Percentiles rank a stretch among this genome's conserved stretches.
These are phyloP conservation scores for Tapirus terrestris DNA, from an alignment of 2,113 vertebrate genomes.

Conservation along the genomic window DNA sequence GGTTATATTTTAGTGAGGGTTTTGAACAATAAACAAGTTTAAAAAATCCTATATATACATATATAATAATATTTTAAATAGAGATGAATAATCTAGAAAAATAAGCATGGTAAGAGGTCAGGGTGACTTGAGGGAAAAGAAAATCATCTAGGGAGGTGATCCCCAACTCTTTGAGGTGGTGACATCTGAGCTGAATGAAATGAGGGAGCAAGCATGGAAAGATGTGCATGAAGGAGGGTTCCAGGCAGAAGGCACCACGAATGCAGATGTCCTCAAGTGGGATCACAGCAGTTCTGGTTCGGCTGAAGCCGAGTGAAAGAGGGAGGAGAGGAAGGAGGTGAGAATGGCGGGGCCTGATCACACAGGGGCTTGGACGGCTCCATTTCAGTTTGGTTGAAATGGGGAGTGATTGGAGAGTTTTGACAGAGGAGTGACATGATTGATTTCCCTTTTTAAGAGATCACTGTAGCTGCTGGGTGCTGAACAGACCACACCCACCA, in stretches of 20 bases:
- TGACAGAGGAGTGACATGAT: background rate
- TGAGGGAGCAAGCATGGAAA: background rate
- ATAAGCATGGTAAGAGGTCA: background rate
- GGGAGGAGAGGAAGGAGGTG: background rate
- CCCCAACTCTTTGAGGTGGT: background rate
- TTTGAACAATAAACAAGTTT: background rate
- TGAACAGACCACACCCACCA: background rate
- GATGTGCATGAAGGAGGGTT: no score
- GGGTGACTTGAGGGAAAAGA: background rate
- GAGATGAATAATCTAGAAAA: background rate
- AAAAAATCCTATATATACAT: background rate
- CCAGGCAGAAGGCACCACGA: background rate
- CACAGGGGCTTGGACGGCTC: background rate
- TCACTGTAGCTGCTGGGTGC: background rate
- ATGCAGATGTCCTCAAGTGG: background rate
- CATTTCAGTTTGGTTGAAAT: background rate
- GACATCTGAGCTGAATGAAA: background rate
- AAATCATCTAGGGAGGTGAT: background rate
- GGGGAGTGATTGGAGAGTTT: background rate
- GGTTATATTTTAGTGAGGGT: background rate
- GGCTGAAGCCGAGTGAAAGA: background rate
- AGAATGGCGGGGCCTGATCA: background rate
- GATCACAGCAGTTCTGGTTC: background rate
- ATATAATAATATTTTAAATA: background rate
- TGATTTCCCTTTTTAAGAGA: background rate